These are phyloP conservation scores for Palythoa caribaeorum DNA, from an alignment of 92 coral and sea anemone species.

Conservation along the genomic window DNA sequence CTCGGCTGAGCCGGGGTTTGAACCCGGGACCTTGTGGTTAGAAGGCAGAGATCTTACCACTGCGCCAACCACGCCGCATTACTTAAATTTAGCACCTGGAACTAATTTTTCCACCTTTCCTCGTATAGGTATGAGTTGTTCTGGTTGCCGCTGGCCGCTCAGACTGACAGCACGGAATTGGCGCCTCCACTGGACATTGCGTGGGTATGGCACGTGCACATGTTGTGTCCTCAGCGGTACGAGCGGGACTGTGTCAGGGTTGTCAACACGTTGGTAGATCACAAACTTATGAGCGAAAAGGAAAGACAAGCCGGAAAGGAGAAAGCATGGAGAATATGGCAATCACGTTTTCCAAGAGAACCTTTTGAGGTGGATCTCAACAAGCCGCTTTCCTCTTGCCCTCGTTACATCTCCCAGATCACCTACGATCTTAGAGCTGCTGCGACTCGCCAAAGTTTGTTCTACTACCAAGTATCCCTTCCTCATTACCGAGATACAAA, in stretches of 20 bases:
- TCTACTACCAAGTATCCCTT: slow-evolving; percentile 63
- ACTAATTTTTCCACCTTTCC: neutral
- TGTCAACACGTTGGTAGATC: slow-evolving; percentile 51
- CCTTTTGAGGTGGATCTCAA: slow-evolving; percentile 55
- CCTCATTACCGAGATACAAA: slow-evolving; percentile 61
- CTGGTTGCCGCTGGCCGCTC: slow-evolving; percentile 50
- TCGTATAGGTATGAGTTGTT: slow-evolving; percentile 33
- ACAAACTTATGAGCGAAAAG: slow-evolving; percentile 54
- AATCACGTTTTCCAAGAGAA: slow-evolving; percentile 47
- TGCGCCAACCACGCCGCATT: too few species aligned
- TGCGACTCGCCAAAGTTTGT: slow-evolving; percentile 50
- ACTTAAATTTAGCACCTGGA: neutral
- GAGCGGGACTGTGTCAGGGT: slow-evolving; percentile 60
- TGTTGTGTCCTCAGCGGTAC: slow-evolving; percentile 67
- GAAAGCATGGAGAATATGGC: slow-evolving; percentile 71
- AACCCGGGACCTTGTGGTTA: too few species aligned
- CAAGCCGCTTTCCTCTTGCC: neutral
- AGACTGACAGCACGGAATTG: slow-evolving; percentile 28
- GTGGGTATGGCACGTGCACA: slow-evolving; percentile 82
- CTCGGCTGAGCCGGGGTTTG: too few species aligned
- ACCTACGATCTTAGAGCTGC: slow-evolving; percentile 64
- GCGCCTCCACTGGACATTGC: slow-evolving; percentile 72
- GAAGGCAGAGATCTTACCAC: too few species aligned
- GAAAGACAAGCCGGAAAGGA: slow-evolving; percentile 47
- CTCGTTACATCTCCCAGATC: slow-evolving; percentile 42